These are phyloP conservation scores for Campylomormyrus numenius DNA, from an alignment of 2,113 vertebrate species.

Conservation along the genomic window DNA sequence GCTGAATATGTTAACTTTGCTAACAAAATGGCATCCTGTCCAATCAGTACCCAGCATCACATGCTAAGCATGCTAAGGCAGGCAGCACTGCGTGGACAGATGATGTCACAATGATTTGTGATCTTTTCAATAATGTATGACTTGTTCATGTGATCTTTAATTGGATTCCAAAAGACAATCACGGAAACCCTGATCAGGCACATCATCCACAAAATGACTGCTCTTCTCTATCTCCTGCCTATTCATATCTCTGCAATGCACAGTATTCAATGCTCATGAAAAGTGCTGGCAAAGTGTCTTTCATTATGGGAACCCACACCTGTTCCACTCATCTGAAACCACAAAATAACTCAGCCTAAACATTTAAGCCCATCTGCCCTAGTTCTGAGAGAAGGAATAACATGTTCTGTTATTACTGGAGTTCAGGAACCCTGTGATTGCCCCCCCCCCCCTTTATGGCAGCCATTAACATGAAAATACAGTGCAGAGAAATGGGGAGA, in stretches of 20 bases:
- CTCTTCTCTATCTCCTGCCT: not conserved
- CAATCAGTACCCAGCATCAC: not conserved
- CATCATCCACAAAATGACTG: not conserved
- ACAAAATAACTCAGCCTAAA: not conserved
- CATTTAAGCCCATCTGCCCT: not conserved
- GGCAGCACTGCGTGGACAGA: not conserved
- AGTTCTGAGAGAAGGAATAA: not conserved
- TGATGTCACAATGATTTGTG: not conserved
- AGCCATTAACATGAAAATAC: not conserved
- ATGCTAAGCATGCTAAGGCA: not conserved
- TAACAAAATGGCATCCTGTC: not conserved
- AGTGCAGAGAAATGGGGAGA: not conserved
- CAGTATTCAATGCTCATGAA: not conserved
- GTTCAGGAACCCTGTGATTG: not conserved
- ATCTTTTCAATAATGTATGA: not conserved
- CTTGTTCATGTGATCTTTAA: not conserved
- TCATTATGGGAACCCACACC: not conserved
- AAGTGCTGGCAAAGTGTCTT: not conserved
- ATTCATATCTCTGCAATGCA: not conserved
- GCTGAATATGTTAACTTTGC: not conserved
- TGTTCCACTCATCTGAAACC: conserved; percentile 1
- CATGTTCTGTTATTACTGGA: not conserved
- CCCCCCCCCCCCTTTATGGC: not conserved
- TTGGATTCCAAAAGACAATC: not conserved
- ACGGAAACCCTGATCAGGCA: not conserved